Conservation (phyloP, 2,888 invertebrate species). For the Argynnis bischoffii region DNA sequence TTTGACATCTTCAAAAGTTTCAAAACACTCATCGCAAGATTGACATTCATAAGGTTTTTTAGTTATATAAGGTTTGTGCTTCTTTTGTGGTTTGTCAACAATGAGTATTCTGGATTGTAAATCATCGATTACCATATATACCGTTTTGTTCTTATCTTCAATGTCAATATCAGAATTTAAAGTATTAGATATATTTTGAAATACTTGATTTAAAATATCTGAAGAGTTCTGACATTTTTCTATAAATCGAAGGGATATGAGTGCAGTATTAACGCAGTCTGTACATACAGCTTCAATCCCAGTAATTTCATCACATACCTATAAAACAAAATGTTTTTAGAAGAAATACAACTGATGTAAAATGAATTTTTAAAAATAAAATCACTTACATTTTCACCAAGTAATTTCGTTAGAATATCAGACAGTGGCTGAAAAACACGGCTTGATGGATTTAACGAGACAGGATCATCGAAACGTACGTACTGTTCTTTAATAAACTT, state of each 20-base stretch:
- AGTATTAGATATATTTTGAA: slow-evolving; percentile 53
- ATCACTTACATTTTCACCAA: slow-evolving; percentile 55
- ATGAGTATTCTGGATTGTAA: slow-evolving; percentile 53
- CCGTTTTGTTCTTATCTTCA: slow-evolving; percentile 45
- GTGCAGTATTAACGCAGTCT: slow-evolving; percentile 55
- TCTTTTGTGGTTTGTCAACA: slow-evolving; percentile 44
- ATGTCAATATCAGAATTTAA: slow-evolving; percentile 49
- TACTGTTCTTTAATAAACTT: slow-evolving; percentile 54
- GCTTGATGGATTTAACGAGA: slow-evolving; percentile 48
- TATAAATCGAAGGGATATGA: slow-evolving; percentile 55
- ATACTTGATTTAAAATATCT: slow-evolving; percentile 51
- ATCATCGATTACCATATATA: slow-evolving; percentile 58
- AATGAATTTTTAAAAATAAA: not conserved
- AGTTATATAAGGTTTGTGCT: slow-evolving; percentile 33
- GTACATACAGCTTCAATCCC: slow-evolving; percentile 67
- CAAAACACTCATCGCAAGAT: slow-evolving; percentile 51
- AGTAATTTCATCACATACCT: slow-evolving; percentile 59
- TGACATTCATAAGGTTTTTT: slow-evolving; percentile 47
- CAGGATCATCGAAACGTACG: slow-evolving; percentile 60
- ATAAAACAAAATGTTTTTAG: slow-evolving; percentile 42
- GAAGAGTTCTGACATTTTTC: slow-evolving; percentile 53
- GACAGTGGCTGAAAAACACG: slow-evolving; percentile 47
- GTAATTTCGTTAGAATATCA: slow-evolving; percentile 50
- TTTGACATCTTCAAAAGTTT: slow-evolving; percentile 48
- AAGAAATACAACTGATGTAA: not conserved